These are phyloP conservation scores for Triplophysa siluroides DNA, from an alignment of 2,113 vertebrate genomes.

Conservation along the genomic window DNA sequence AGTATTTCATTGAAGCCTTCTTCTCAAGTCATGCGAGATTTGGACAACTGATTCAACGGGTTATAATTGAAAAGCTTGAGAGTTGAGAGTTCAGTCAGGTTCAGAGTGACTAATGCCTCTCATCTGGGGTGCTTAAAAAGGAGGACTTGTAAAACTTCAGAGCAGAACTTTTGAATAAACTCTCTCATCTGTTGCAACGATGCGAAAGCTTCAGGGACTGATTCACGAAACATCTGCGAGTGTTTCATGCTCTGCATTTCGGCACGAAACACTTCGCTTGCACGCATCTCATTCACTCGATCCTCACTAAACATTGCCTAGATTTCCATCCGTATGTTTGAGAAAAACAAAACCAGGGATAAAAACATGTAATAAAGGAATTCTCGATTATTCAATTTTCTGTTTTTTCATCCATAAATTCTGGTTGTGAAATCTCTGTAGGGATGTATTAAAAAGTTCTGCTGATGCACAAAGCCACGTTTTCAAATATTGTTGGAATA, in stretches of 20 bases:
- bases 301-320: too few species aligned
- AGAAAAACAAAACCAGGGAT: too few species aligned
- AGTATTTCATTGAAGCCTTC: background rate
- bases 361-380: too few species aligned
- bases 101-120: too few species aligned
- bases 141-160: background rate
- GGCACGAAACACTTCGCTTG: too few species aligned
- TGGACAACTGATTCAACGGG: background rate
- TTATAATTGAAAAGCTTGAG: background rate
- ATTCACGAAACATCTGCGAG: too few species aligned
- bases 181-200: background rate
- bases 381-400: too few species aligned
- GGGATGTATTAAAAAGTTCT: background rate
- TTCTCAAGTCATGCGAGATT: background rate
- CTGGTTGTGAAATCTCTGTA: background rate
- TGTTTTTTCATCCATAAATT: background rate
- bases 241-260: too few species aligned
- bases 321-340: too few species aligned
- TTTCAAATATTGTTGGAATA: background rate
- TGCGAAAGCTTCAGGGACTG: background rate
- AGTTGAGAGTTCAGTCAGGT: too few species aligned
- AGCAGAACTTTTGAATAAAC: background rate
- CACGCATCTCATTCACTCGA: too few species aligned
- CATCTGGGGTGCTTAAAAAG: background rate
- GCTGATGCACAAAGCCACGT: background rate